Percentiles rank a stretch among this genome's conserved stretches.
phyloP scores from a whole-genome alignment of 2,888 invertebrate genomes.

The Neocrepidodera transversa region DNA sequence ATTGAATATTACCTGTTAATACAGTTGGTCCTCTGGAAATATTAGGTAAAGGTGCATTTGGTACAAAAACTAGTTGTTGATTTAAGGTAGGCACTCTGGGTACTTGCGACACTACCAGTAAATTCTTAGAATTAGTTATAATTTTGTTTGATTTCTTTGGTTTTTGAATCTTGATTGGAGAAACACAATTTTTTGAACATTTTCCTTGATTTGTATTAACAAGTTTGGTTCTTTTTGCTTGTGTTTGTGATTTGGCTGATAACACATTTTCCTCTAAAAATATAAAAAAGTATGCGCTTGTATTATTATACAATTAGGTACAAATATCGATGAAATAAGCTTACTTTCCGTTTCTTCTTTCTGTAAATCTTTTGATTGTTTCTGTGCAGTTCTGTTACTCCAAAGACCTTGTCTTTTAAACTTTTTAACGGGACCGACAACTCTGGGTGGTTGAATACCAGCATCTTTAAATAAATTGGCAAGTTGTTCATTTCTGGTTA shows the following conservation, averaged over 20 bases:
- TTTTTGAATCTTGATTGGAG: conserved; percentile 28
- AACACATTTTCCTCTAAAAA: conserved; percentile 46
- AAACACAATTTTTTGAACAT: conserved; percentile 6
- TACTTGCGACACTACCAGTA: conserved; percentile 44
- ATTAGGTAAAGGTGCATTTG: conserved; percentile 38
- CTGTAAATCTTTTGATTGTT: conserved; percentile 50
- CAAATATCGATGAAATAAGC: no score
- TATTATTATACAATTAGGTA: no score
- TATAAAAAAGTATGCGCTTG: no score
- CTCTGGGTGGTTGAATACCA: conserved; percentile 56
- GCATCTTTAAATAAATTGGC: conserved; percentile 57
- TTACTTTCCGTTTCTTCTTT: conserved; percentile 55
- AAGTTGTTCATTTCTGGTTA: conserved; percentile 58
- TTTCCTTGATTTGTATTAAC: conserved; percentile 18
- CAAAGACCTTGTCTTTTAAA: conserved; percentile 48
- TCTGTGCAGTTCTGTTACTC: conserved; percentile 52
- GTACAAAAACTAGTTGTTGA: conserved; percentile 44
- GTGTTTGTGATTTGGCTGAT: conserved; percentile 9
- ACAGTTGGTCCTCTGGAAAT: conserved; percentile 36
- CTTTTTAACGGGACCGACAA: conserved; percentile 50
- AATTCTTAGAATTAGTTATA: conserved; percentile 36
- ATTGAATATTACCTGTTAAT: conserved; percentile 21
- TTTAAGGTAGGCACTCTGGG: conserved; percentile 28
- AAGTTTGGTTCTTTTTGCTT: conserved; percentile 28
- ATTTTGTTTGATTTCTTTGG: conserved; percentile 33